Percentiles rank a stretch among this genome's conserved stretches.
Conservation (phyloP, 2,797 vertebrate species). For the Phyllotis vaccarum region DNA sequence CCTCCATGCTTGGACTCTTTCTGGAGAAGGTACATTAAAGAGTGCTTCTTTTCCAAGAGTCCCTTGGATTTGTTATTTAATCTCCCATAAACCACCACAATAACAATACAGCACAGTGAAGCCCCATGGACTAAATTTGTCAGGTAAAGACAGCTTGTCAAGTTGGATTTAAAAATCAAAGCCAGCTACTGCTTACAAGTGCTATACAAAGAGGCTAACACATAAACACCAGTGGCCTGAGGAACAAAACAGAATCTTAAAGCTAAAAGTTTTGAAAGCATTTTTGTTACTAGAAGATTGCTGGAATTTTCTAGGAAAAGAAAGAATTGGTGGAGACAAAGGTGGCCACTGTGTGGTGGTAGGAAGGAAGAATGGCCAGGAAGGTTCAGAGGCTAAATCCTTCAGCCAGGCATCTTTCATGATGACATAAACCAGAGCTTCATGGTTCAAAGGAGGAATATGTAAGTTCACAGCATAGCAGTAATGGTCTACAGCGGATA, state of each 20-base stretch:
- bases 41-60: not conserved
- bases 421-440: not conserved
- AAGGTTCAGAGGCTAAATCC: not conserved
- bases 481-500: not conserved
- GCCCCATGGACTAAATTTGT: not conserved
- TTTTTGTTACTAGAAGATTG: not conserved
- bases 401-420: not conserved
- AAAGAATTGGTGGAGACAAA: not conserved
- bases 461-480: not conserved
- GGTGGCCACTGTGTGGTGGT: not conserved
- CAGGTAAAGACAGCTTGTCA: not conserved
- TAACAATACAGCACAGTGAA: not conserved
- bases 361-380: not conserved
- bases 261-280: not conserved
- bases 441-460: not conserved
- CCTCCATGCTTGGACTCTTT: not conserved
- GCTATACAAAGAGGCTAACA: not conserved
- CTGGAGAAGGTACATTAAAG: not conserved
- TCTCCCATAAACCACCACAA: not conserved
- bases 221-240: not conserved
- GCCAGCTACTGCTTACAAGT: not conserved
- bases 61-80: not conserved
- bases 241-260: not conserved
- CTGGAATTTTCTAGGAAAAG: not conserved
- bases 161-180: not conserved